A percentile compares a stretch with the other conserved stretches of the same genome.
Conservation (phyloP, 2,888 invertebrate species). For the Zaprionus bogoriensis region DNA sequence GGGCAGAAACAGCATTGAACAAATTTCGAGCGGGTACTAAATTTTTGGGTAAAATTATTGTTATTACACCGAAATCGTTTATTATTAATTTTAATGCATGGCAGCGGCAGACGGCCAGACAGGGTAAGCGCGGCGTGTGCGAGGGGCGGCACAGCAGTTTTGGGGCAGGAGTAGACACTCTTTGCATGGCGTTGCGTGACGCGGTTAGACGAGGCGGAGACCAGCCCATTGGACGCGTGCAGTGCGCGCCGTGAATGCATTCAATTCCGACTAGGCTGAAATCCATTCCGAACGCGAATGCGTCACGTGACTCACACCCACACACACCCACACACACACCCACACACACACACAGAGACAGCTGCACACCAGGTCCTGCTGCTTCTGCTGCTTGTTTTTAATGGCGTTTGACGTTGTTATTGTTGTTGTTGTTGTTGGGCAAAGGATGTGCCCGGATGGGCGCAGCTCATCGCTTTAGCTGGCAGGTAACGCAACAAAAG, state of each 20-base stretch:
- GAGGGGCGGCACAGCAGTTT: neutral
- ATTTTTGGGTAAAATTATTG: slow-evolving; percentile 76
- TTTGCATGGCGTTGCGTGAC: slow-evolving; percentile 67
- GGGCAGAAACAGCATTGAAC: slow-evolving; percentile 24
- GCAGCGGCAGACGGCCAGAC: slow-evolving; percentile 40
- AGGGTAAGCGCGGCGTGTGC: neutral
- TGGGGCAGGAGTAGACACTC: neutral
- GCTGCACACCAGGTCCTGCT: slow-evolving; percentile 32
- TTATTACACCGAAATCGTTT: slow-evolving; percentile 80
- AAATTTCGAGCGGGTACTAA: slow-evolving; percentile 23
- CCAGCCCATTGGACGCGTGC: slow-evolving; percentile 48
- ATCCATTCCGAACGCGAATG: slow-evolving; percentile 56
- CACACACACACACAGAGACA: slow-evolving; percentile 36
- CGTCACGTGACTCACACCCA: slow-evolving; percentile 73
- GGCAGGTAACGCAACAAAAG: slow-evolving; percentile 23
- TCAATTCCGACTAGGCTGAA: slow-evolving; percentile 46
- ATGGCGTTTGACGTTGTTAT: slow-evolving; percentile 24
- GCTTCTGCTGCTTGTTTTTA: slow-evolving; percentile 51
- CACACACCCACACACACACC: slow-evolving; percentile 16
- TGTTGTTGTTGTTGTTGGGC: slow-evolving; percentile 49
- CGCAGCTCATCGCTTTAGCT: slow-evolving; percentile 51
- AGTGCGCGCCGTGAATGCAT: slow-evolving; percentile 56
- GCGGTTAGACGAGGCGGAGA: slow-evolving; percentile 23
- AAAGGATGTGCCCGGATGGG: slow-evolving; percentile 73
- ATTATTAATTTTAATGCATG: slow-evolving; percentile 82